Percentiles rank a stretch among this genome's conserved stretches.
Conservation (phyloP, 1,140 invertebrate genomes). For the Mizuhopecten yessoensis region DNA sequence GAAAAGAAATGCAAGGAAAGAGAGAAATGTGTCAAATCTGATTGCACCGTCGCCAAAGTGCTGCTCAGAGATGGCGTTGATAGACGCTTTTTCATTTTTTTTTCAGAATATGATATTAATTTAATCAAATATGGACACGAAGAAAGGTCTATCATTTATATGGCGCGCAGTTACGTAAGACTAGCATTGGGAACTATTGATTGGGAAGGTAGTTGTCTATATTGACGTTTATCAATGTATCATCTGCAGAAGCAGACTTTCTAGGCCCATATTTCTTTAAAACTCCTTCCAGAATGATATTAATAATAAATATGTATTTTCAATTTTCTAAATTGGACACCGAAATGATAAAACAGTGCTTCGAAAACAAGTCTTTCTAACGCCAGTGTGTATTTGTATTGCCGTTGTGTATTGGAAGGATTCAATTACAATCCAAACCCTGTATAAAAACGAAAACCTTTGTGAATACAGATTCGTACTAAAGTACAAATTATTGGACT, state of each 20-base stretch:
- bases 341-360: too few species aligned
- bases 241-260: background rate
- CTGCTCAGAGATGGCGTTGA: background rate
- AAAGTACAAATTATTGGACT: too few species aligned
- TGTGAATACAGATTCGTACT: too few species aligned
- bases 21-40: background rate
- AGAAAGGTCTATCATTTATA: background rate
- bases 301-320: too few species aligned
- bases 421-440: too few species aligned
- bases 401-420: too few species aligned
- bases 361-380: too few species aligned
- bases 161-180: background rate
- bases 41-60: background rate
- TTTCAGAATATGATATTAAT: background rate
- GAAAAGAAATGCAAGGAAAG: background rate
- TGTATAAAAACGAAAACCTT: too few species aligned
- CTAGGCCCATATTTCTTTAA: too few species aligned
- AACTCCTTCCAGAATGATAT: too few species aligned
- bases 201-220: background rate
- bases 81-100: background rate
- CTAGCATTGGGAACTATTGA: background rate
- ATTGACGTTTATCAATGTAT: background rate
- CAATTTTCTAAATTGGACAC: too few species aligned
- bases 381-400: too few species aligned
- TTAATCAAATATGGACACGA: background rate